Conservation (phyloP, 1,140 invertebrate genomes). For the Diachasma alloeum region DNA sequence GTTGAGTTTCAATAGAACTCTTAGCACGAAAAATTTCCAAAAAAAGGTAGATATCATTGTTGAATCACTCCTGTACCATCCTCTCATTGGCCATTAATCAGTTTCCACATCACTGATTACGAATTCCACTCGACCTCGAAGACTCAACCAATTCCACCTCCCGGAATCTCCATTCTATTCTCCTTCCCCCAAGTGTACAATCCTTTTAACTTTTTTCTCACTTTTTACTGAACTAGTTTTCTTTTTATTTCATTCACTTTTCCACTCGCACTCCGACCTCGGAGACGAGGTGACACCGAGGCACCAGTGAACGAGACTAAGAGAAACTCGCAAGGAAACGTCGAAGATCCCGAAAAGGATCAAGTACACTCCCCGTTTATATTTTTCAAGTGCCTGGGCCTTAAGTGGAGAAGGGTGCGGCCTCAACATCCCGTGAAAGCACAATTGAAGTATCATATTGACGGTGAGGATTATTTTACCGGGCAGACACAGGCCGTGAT, state of each 20-base stretch:
- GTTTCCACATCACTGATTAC: slow-evolving; percentile 25
- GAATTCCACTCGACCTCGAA: slow-evolving; percentile 22
- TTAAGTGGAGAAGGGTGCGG: slow-evolving; percentile 30
- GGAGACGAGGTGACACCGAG: not conserved
- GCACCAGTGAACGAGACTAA: slow-evolving; percentile 9
- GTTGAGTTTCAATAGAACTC: not conserved
- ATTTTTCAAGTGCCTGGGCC: slow-evolving; percentile 4
- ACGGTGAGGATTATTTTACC: not conserved
- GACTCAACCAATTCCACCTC: not conserved
- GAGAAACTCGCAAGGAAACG: slow-evolving; percentile 13
- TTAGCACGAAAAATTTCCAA: not conserved
- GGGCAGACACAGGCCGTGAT: not conserved
- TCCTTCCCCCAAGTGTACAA: not conserved
- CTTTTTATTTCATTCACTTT: not conserved
- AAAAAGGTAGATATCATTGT: not conserved
- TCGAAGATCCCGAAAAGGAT: slow-evolving; percentile 19
- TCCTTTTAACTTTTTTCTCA: not conserved
- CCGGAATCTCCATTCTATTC: slow-evolving; percentile 4
- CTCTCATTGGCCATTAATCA: slow-evolving; percentile 27
- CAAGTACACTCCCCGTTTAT: slow-evolving; percentile 14
- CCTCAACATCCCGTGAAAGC: not conserved
- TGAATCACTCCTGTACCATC: slow-evolving; percentile 6
- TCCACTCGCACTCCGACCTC: not conserved
- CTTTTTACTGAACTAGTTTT: not conserved
- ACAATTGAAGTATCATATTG: not conserved